These are phyloP conservation scores for Eubasilissa regina DNA, from an alignment of 1,140 invertebrate species.

Conservation along the genomic window DNA sequence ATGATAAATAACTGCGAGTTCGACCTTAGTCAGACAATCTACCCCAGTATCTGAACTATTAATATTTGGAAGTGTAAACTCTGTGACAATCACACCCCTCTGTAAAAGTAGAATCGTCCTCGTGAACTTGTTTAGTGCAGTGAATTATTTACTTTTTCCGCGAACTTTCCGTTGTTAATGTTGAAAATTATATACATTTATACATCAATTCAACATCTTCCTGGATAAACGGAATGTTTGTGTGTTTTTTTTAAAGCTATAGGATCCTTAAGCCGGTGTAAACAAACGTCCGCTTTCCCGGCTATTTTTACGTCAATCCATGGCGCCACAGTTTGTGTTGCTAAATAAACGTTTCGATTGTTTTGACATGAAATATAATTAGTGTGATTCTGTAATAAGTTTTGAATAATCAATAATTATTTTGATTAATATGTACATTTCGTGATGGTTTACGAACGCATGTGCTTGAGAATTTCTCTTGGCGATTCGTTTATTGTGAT, in stretches of 20 bases:
- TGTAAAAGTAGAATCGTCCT: constrained; percentile 39
- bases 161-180: neutral
- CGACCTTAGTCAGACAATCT: too few relatives aligned
- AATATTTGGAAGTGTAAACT: constrained; percentile 1
- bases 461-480: neutral
- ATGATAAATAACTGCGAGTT: too few relatives aligned
- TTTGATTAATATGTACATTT: neutral
- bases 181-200: constrained; percentile 27
- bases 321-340: constrained; percentile 4
- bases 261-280: constrained; percentile 68
- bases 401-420: neutral
- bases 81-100: constrained; percentile 35
- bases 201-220: constrained; percentile 2
- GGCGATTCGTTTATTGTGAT: too few relatives aligned
- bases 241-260: constrained; percentile 25
- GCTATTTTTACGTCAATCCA: constrained; percentile 59
- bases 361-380: neutral
- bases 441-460: constrained; percentile 1
- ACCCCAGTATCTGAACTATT: too few relatives aligned
- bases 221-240: neutral
- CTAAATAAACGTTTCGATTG: constrained; percentile 17
- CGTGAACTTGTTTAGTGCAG: constrained; percentile 28
- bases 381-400: neutral
- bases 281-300: constrained; percentile 73
- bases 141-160: constrained; percentile 27